Conservation (phyloP, 2,797 vertebrate species). For the Acanthopagrus latus region DNA sequence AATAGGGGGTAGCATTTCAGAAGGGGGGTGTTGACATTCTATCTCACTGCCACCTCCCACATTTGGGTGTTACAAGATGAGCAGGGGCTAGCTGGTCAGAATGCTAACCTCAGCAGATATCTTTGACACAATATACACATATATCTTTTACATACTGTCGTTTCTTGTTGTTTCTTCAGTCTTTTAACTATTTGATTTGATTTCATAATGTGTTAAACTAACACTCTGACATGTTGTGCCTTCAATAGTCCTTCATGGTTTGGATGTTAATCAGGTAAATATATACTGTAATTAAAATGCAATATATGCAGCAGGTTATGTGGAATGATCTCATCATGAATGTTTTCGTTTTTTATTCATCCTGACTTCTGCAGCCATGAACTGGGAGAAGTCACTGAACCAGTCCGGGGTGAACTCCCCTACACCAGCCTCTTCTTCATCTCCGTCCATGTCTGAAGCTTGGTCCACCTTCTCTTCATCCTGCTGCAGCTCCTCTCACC, state of each 20-base stretch:
- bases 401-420: slow-evolving; percentile 76
- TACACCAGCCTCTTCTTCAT: slow-evolving; percentile 19
- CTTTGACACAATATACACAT: too few relatives aligned
- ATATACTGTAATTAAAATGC: background rate
- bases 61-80: too few relatives aligned
- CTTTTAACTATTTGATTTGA: background rate
- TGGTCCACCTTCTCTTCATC: slow-evolving; percentile 38
- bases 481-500: slow-evolving; percentile 60
- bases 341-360: background rate
- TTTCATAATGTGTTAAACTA: background rate
- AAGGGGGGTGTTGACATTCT: too few relatives aligned
- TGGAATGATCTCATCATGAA: background rate
- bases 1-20: too few relatives aligned
- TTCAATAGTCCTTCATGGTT: too few relatives aligned
- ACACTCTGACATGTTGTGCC: background rate
- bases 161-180: too few relatives aligned
- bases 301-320: background rate
- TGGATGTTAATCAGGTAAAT: too few relatives aligned
- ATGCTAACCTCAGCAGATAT: too few relatives aligned
- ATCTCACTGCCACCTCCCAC: too few relatives aligned
- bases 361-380: slow-evolving; percentile 53
- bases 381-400: slow-evolving; percentile 70
- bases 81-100: too few relatives aligned
- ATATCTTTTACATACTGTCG: too few relatives aligned
- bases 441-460: slow-evolving; percentile 24